Conservation (phyloP, 1,140 invertebrate species). For the Spodoptera frugiperda region DNA sequence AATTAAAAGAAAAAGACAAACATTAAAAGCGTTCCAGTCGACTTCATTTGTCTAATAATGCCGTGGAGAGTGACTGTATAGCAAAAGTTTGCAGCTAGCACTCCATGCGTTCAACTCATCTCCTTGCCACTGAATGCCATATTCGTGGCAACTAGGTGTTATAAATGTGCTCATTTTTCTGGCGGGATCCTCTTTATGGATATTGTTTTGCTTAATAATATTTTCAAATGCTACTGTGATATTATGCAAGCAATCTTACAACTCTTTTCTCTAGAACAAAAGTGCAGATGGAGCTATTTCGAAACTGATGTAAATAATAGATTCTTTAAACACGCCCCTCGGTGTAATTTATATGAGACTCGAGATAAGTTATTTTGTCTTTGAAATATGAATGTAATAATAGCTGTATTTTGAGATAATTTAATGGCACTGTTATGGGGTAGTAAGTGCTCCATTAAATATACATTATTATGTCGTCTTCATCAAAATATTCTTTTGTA, state of each 20-base stretch:
- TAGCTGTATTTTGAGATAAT: slow-evolving; percentile 18
- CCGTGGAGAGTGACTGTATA: slow-evolving; percentile 26
- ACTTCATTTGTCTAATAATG: slow-evolving; percentile 40
- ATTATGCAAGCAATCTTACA: slow-evolving; percentile 37
- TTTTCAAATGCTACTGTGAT: slow-evolving; percentile 44
- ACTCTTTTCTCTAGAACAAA: slow-evolving; percentile 1
- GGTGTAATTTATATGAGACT: slow-evolving; percentile 1
- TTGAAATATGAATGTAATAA: slow-evolving; percentile 15
- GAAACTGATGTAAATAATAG: slow-evolving; percentile 24
- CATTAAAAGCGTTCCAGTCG: slow-evolving; percentile 35
- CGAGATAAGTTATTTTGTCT: slow-evolving; percentile 15
- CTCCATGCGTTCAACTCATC: slow-evolving; percentile 47
- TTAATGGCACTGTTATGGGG: slow-evolving; percentile 9
- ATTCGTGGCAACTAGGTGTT: slow-evolving; percentile 55
- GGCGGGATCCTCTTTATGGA: slow-evolving; percentile 54
- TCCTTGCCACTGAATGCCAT: slow-evolving; percentile 47
- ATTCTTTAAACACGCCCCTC: slow-evolving; percentile 8
- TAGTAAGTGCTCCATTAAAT: slow-evolving; percentile 28
- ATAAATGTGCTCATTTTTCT: slow-evolving; percentile 58
- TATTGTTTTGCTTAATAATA: slow-evolving; percentile 57
- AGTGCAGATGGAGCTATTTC: slow-evolving; percentile 18
- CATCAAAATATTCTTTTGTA: neutral
- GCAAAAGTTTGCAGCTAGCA: slow-evolving; percentile 25
- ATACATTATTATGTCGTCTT: slow-evolving; percentile 4
- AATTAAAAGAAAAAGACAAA: slow-evolving; percentile 32